Conservation (phyloP, 2,888 invertebrate species). For the Odontomyia ornata region DNA sequence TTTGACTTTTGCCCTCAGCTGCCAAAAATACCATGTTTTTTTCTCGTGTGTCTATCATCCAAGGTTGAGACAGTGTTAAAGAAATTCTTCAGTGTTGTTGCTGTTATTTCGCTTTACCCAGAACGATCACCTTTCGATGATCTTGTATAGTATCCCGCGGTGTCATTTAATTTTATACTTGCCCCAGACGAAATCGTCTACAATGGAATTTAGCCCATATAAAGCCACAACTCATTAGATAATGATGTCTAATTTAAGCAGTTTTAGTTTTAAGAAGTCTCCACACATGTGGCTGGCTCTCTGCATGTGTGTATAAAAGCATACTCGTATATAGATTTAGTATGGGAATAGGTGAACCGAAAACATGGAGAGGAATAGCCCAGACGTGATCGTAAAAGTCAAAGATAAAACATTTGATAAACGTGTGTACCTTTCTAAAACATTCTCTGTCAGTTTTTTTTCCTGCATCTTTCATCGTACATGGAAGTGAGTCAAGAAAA, state of each 20-base stretch:
- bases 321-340: background rate
- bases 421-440: background rate
- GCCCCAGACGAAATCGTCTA: background rate
- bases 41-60: background rate
- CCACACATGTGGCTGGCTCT: too few species aligned
- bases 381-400: constrained; percentile 21
- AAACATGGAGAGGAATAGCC: too few species aligned
- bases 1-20: constrained; percentile 2
- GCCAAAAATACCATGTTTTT: background rate
- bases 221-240: constrained; percentile 40
- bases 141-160: constrained; percentile 20
- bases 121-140: constrained; percentile 27
- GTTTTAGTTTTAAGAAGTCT: too few species aligned
- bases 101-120: background rate
- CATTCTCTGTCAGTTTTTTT: too few species aligned
- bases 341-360: background rate
- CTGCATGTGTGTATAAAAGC: background rate
- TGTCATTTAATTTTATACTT: background rate
- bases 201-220: constrained; percentile 18
- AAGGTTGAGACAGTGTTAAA: background rate
- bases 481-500: too few species aligned
- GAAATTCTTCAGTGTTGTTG: background rate
- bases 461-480: too few species aligned
- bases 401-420: background rate
- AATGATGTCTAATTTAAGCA: constrained; percentile 43